Evolutionary conservation across 1,140 invertebrate genomes (phyloP).

Genomic region (Drosophila eugracilis): DNA sequence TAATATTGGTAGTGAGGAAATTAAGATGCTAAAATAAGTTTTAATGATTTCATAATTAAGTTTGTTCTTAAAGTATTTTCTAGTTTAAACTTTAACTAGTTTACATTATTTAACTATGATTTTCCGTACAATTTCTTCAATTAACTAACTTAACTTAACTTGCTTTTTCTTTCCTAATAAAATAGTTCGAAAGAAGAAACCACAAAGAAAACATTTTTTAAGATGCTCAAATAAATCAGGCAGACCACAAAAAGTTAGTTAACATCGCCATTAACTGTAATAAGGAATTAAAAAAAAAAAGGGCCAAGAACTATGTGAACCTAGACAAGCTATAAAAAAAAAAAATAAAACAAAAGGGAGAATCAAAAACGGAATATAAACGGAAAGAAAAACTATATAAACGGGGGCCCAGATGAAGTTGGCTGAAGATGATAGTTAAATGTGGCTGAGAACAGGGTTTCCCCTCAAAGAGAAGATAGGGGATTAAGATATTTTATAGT

Average conservation of each 20-base stretch:
- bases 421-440: constrained; percentile 3
- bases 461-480: constrained; percentile 15
- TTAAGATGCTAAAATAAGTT: no score
- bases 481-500: constrained; percentile 13
- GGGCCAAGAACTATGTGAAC: constrained; percentile 29
- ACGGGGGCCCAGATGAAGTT: constrained; percentile 12
- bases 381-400: constrained; percentile 3
- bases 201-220: constrained; percentile 8
- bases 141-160: background rate
- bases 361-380: constrained; percentile 8
- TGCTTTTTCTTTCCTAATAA: background rate
- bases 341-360: constrained; percentile 19
- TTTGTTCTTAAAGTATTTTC: no score
- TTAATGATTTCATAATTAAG: no score
- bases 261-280: constrained; percentile 37
- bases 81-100: no score
- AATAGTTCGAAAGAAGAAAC: background rate
- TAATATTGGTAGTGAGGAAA: no score
- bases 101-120: no score
- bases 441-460: constrained; percentile 29
- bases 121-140: no score
- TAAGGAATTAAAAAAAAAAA: constrained; percentile 28
- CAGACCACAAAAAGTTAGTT: constrained; percentile 28
- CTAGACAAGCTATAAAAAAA: constrained; percentile 15
- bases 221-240: constrained; percentile 22